phyloP scores from a whole-genome alignment of 1,140 invertebrate genomes.

The Atta texana region DNA sequence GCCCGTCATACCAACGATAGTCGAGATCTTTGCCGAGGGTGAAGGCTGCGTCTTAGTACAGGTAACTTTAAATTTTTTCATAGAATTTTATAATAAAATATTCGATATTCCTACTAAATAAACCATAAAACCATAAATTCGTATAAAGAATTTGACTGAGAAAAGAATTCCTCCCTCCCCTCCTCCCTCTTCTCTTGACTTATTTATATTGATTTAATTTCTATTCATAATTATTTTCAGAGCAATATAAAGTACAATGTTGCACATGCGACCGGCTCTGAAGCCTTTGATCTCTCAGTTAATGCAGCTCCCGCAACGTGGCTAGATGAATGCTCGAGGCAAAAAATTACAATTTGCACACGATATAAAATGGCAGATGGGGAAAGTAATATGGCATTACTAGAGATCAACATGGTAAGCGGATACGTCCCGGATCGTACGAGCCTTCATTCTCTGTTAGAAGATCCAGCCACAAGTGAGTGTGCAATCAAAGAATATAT shows the following conservation, averaged over 20 bases:
- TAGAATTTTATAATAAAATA: neutral
- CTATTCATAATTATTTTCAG: conserved; percentile 71
- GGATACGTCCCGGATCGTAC: conserved; percentile 88
- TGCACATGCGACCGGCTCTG: conserved; percentile 80
- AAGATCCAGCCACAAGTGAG: conserved; percentile 84
- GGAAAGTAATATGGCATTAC: conserved; percentile 89
- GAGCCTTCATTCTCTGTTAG: conserved; percentile 84
- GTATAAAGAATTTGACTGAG: neutral
- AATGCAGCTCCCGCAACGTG: conserved; percentile 76
- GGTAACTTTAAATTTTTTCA: conserved; percentile 73
- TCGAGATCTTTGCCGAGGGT: conserved; percentile 86
- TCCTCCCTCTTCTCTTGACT: too few species aligned
- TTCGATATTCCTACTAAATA: neutral
- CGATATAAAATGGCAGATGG: conserved; percentile 84
- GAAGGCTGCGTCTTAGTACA: conserved; percentile 88
- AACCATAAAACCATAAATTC: neutral
- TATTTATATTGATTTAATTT: too few species aligned
- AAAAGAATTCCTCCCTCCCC: too few species aligned
- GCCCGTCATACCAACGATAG: conserved; percentile 84
- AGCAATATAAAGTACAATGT: conserved; percentile 87
- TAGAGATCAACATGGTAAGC: conserved; percentile 89
- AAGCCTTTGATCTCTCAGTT: conserved; percentile 84
- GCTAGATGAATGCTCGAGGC: conserved; percentile 82
- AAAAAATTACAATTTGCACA: conserved; percentile 82
- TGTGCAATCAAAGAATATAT: conserved; percentile 16